phyloP scores from a whole-genome alignment of 2,113 vertebrate genomes.

The Limanda limanda region DNA sequence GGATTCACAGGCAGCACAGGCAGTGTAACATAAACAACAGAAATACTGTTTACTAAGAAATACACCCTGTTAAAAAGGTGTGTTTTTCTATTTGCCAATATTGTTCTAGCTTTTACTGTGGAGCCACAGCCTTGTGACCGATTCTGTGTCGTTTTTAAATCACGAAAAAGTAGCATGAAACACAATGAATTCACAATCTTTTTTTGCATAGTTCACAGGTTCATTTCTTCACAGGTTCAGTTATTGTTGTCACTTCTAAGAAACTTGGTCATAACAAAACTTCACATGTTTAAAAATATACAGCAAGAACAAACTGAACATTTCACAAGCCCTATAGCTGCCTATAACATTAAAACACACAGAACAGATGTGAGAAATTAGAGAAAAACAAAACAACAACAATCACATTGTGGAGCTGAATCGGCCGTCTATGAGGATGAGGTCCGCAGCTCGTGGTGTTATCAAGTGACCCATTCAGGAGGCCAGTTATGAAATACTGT shows the following conservation, averaged over 20 bases:
- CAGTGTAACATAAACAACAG: background rate
- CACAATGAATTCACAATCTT: background rate
- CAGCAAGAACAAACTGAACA: slow-evolving; percentile 11
- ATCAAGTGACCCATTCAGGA: background rate
- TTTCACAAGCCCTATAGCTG: slow-evolving; percentile 12
- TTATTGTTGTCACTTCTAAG: background rate
- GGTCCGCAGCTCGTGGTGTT: background rate
- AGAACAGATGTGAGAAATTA: background rate
- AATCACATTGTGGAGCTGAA: background rate
- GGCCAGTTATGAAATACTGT: too few species aligned
- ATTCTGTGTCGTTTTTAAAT: background rate
- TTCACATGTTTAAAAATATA: background rate
- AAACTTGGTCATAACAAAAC: background rate
- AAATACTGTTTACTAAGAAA: background rate
- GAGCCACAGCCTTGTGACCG: background rate
- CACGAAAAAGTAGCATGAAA: background rate
- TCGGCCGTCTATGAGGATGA: too few species aligned
- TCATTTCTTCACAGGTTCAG: background rate
- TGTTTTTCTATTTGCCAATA: background rate
- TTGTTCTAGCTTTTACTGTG: slow-evolving; percentile 1
- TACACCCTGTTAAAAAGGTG: background rate
- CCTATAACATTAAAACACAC: slow-evolving; percentile 1
- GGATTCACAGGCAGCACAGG: background rate
- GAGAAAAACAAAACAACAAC: background rate
- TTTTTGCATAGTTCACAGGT: background rate